A percentile compares a stretch with the other conserved stretches of the same genome.
phyloP scores from a whole-genome alignment of 2,113 vertebrate species.

The Myiagra hebetior region DNA sequence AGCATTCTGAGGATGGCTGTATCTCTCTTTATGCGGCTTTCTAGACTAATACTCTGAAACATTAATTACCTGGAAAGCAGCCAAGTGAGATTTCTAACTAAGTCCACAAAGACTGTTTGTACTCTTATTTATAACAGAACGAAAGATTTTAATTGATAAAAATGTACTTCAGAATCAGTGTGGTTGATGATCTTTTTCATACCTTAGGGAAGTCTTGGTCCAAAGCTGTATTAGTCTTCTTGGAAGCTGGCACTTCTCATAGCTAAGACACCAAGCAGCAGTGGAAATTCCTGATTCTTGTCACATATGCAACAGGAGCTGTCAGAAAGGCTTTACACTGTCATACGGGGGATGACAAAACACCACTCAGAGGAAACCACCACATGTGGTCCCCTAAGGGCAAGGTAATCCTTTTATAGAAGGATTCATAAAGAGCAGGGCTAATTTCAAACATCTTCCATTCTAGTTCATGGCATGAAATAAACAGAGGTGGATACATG shows the following conservation, averaged over 20 bases:
- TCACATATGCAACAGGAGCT: neutral
- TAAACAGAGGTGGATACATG: neutral
- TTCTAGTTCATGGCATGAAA: neutral
- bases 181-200: neutral
- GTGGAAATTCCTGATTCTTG: slow-evolving; percentile 15
- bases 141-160: neutral
- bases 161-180: neutral
- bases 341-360: slow-evolving; percentile 11
- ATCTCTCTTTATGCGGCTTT: neutral
- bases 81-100: neutral
- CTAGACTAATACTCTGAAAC: neutral
- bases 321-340: slow-evolving; percentile 6
- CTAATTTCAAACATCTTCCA: slow-evolving; percentile 10
- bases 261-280: neutral
- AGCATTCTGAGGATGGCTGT: neutral
- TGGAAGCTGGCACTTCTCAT: neutral
- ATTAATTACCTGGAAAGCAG: neutral
- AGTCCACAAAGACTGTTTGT: neutral
- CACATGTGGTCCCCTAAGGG: neutral
- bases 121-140: neutral
- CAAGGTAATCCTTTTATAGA: slow-evolving; percentile 40
- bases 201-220: neutral
- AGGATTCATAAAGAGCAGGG: neutral
- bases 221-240: neutral
- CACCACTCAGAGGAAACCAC: neutral